Evolutionary conservation across 1,140 invertebrate species (phyloP), one percentile per base, ranked within the genome.

Genomic region (Prorops nasuta): DNA sequence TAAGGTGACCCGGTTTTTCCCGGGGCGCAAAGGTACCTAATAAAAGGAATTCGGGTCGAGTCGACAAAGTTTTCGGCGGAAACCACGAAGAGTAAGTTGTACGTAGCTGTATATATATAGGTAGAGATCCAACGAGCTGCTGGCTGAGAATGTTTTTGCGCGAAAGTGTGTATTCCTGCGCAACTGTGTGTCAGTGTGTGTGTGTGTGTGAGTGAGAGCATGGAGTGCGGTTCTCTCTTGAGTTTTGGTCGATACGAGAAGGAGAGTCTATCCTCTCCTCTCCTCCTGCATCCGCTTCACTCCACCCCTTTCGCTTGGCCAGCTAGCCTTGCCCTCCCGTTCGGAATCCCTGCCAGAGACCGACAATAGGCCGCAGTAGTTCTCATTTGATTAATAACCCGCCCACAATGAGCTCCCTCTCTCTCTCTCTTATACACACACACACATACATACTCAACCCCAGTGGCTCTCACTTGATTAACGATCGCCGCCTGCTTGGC

Each of bases 311-410:
- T 18, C 35, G 12, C 6, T 8, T 49, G 35, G 35, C 42, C 40
- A 39, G 34, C 38, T 46, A 43, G 51, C 45, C 43, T 40, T 32
- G 42, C 35, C 46, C 49, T 49, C 48, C 32, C 39, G 15, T 15
- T 48, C 38, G 49, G 58, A 62, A 66, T 59, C 62, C 63, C 66
- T 57, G 64, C 58, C 55, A 63, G 57, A 50, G 51, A 37, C 59
- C 65, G 60, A 71, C 71, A 73, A 73, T 71, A 63, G 69, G 54
- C 59, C 48, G 50, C 71, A 73, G 71, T 73, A 73, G 72, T 75
- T 75, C 71, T 75, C 72, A 76, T 72, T 74, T 76, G 71, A 74
- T 76, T 76, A 73, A 76, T 76, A 76, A 74, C 60, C 64, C 68
- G 50, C 65, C 71, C 68, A 74, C 72, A 72, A 74, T 72, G 63